Evolutionary conservation across 2,113 vertebrate species (phyloP).

Genomic region (Azemiops feae): DNA sequence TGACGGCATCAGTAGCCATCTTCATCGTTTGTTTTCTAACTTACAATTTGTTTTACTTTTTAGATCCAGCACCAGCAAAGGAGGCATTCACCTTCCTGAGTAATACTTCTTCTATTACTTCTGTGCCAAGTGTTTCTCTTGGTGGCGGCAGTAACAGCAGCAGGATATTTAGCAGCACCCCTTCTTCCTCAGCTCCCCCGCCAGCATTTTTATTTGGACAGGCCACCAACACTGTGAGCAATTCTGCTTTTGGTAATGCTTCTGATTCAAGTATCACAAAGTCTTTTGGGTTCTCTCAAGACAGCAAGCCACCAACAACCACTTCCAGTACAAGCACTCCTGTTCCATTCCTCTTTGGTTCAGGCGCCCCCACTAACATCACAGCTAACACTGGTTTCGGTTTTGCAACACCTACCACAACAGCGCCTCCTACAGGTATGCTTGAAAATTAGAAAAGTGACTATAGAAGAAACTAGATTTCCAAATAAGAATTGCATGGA

Average conservation of each 20-base stretch:
- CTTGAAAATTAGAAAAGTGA: neutral
- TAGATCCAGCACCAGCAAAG: constrained; percentile 77
- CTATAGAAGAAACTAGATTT: neutral
- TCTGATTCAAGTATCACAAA: constrained; percentile 73
- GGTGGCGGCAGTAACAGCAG: constrained; percentile 40
- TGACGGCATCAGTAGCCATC: neutral
- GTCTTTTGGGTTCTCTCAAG: constrained; percentile 83
- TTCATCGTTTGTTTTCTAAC: neutral
- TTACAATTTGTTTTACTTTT: constrained; percentile 35
- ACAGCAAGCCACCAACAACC: constrained; percentile 75
- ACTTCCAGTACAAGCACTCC: constrained; percentile 50
- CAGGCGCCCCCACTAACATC: constrained; percentile 57
- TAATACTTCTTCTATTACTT: constrained; percentile 67
- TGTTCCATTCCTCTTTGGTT: constrained; percentile 83
- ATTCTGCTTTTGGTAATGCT: constrained; percentile 70
- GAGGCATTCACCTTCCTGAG: constrained; percentile 81
- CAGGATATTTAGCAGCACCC: constrained; percentile 75
- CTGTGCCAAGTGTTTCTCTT: constrained; percentile 61
- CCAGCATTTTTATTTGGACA: constrained; percentile 85
- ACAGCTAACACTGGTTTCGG: constrained; percentile 73
- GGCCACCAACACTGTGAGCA: constrained; percentile 71
- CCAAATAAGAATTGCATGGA: neutral
- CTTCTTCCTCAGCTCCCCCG: constrained; percentile 61
- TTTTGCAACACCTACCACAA: constrained; percentile 72
- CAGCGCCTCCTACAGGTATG: constrained; percentile 81